Conservation (phyloP, 2,797 vertebrate genomes). For the Trichosurus vulpecula region DNA sequence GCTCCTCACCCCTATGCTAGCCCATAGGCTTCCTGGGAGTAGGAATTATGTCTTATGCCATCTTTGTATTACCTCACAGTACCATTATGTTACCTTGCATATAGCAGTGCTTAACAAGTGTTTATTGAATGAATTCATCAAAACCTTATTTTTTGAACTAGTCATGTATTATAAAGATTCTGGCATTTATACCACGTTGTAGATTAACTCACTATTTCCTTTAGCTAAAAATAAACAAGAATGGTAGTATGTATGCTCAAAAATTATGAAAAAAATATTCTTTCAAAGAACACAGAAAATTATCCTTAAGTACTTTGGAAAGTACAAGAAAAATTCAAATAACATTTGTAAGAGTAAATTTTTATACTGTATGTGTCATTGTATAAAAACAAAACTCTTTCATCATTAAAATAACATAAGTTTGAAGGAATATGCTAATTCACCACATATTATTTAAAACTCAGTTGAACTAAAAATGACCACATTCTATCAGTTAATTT, state of each 20-base stretch:
- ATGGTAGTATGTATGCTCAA: not conserved
- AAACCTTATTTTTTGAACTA: no score
- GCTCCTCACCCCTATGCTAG: no score
- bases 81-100: no score
- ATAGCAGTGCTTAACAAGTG: no score
- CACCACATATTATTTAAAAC: not conserved
- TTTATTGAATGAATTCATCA: no score
- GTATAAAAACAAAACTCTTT: not conserved
- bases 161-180: not conserved
- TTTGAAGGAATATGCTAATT: not conserved
- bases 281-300: not conserved
- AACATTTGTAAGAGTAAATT: not conserved
- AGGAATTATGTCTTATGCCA: no score
- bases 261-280: not conserved
- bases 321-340: not conserved
- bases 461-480: not conserved
- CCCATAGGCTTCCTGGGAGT: no score
- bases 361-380: not conserved
- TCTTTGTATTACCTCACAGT: no score
- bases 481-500: not conserved
- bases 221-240: not conserved
- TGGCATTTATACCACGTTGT: no score
- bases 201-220: not conserved
- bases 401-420: not conserved
- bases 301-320: no score